phyloP scores from a whole-genome alignment of 2,797 vertebrate species.

The Threskiornis aethiopicus region DNA sequence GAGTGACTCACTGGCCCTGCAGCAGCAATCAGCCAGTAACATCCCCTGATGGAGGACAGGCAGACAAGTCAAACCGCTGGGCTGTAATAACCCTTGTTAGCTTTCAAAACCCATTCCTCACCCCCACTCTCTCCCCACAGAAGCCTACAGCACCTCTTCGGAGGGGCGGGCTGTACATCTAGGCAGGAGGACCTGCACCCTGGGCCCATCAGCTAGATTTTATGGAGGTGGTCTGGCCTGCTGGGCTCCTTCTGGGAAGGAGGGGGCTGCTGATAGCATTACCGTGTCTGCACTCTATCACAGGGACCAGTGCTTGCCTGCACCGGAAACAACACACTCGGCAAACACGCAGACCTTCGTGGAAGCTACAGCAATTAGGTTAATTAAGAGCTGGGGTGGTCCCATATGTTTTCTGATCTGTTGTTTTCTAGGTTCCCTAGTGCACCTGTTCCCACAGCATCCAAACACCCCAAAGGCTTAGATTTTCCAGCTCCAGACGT shows the following conservation, averaged over 20 bases:
- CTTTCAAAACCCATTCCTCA: not conserved
- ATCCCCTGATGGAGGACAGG: not conserved
- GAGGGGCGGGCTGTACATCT: not conserved
- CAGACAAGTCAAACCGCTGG: not conserved
- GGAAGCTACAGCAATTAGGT: conserved; percentile 45
- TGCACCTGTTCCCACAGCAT: conserved; percentile 40
- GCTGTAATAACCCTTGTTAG: not conserved
- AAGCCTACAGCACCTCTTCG: not conserved
- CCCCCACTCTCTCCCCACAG: not conserved
- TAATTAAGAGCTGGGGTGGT: conserved; percentile 27
- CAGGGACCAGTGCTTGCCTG: not conserved
- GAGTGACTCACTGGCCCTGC: not conserved
- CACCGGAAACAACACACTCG: not conserved
- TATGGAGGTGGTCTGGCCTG: not conserved
- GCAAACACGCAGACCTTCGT: not conserved
- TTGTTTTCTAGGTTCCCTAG: not conserved
- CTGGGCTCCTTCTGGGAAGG: not conserved
- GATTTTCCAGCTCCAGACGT: not conserved
- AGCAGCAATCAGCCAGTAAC: not conserved
- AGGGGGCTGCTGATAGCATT: not conserved
- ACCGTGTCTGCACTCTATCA: not conserved
- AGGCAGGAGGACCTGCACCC: not conserved
- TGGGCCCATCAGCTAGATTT: not conserved
- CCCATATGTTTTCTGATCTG: conserved; percentile 61
- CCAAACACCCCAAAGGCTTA: not conserved